Evolutionary conservation across 1,140 invertebrate species (phyloP).

Genomic region (Ips nitidus): DNA sequence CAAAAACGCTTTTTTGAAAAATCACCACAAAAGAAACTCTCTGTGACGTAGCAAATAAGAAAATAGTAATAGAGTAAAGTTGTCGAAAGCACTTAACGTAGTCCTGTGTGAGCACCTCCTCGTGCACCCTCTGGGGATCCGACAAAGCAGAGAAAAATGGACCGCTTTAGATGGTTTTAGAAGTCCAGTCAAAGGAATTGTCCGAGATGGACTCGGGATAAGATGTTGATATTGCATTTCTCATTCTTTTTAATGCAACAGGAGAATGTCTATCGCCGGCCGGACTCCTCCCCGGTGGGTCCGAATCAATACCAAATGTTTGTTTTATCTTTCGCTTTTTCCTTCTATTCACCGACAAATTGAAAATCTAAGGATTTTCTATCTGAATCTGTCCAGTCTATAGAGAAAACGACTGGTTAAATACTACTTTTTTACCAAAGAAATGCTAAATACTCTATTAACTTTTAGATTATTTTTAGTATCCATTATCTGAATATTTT

Average conservation of each 20-base stretch:
- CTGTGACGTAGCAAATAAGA: slow-evolving; percentile 31
- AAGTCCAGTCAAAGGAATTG: slow-evolving; percentile 49
- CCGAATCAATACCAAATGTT: slow-evolving; percentile 37
- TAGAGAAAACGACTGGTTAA: no score
- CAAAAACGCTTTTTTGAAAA: slow-evolving; percentile 7
- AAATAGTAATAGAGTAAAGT: slow-evolving; percentile 44
- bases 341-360: slow-evolving; percentile 32
- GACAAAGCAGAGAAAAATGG: slow-evolving; percentile 47
- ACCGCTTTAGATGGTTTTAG: slow-evolving; percentile 47
- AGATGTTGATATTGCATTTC: slow-evolving; percentile 54
- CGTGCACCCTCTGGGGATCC: slow-evolving; percentile 38
- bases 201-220: slow-evolving; percentile 50
- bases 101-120: slow-evolving; percentile 33
- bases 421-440: no score
- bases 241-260: slow-evolving; percentile 53
- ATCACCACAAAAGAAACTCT: slow-evolving; percentile 7
- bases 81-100: slow-evolving; percentile 48
- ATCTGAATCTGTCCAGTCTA: background rate
- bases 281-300: slow-evolving; percentile 19
- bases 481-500: no score
- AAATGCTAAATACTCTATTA: no score
- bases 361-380: slow-evolving; percentile 30
- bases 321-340: slow-evolving; percentile 35
- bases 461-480: no score
- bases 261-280: slow-evolving; percentile 41